Evolutionary conservation across 1,140 invertebrate genomes (phyloP), one percentile per base, ranked within the genome.

Genomic region (Parapsyche elsis): DNA sequence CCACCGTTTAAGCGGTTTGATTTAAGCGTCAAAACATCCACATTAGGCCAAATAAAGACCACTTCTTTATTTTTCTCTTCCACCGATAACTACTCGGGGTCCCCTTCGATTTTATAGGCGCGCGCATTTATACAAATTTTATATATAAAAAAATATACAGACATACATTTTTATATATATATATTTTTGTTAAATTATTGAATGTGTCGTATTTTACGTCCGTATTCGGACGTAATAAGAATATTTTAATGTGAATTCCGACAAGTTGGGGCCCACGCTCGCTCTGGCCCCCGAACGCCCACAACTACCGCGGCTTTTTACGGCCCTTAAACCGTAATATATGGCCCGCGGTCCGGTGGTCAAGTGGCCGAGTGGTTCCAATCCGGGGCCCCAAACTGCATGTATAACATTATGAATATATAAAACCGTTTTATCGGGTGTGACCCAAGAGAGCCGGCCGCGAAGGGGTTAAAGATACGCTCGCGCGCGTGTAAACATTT

Each of bases 241-340:
- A 83, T 83, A 83, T 83, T 83, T 83, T 79, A 80, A 83, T 83
- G 79, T 38, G 79, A 83, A 80, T 83, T 80, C 81, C 79, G 76
- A 81, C 71, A 78, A 67, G 74, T 70, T 64, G 19, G 59, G 73
- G 30, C 79, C 79, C 79, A 80, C 76, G 57, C 71, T 71, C 61
- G 19, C 19, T 30, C 9, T 5, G 46, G 71, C 44, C 71, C n/a
- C 45, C 75, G 57, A 30, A n/a, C 75, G 75, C 75, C 75, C 57
- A 77, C 75, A 64, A 24, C 71, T 9, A 38, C 44, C 38, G 38
- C 71, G 71, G 71, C 73, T 80, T 83, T 77, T 80, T 71, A 79
- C 70, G 79, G 73, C 81, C 79, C 81, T 82, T 78, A 82, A 82
- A 61, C 49, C 49, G 61, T 83, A 79, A 83, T 80, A 76, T 79